Conservation (phyloP, 2,888 invertebrate genomes). For the Dusona sp. region DNA sequence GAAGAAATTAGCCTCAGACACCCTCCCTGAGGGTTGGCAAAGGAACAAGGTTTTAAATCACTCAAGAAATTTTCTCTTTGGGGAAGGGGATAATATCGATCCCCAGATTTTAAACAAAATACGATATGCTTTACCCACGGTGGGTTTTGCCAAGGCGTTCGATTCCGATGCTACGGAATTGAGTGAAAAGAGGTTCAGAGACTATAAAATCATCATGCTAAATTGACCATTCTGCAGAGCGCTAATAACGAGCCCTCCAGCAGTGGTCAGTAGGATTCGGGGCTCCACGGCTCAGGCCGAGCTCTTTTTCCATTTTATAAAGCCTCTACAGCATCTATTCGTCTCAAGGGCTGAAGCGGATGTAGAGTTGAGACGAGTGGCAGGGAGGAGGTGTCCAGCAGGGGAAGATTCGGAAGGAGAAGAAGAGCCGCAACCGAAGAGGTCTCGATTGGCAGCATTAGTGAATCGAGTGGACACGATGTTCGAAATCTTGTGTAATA, state of each 20-base stretch:
- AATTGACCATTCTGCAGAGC: not conserved
- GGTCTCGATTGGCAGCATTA: not conserved
- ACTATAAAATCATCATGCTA: not conserved
- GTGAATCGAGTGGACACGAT: not conserved
- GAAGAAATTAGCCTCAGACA: slow-evolving; percentile 3
- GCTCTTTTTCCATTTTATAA: not conserved
- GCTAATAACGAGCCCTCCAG: slow-evolving; percentile 6
- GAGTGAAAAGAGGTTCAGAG: not conserved
- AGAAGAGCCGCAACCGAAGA: not conserved
- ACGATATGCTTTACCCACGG: slow-evolving; percentile 3
- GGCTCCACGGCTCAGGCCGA: slow-evolving; percentile 1
- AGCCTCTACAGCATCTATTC: not conserved
- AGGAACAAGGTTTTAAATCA: not conserved
- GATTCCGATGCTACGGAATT: not conserved
- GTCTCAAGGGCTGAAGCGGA: not conserved
- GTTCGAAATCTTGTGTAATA: not conserved
- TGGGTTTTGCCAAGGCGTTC: slow-evolving; percentile 8
- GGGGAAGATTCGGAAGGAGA: not conserved
- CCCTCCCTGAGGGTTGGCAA: not conserved
- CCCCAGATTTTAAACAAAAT: slow-evolving; percentile 12
- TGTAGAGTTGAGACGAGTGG: not conserved
- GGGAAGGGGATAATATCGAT: not conserved
- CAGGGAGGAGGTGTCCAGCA: not conserved
- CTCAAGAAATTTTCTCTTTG: not conserved
- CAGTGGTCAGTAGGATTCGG: not conserved